Evolutionary conservation across 2,797 vertebrate genomes (phyloP).

Genomic region (Cyclura pinguis): DNA sequence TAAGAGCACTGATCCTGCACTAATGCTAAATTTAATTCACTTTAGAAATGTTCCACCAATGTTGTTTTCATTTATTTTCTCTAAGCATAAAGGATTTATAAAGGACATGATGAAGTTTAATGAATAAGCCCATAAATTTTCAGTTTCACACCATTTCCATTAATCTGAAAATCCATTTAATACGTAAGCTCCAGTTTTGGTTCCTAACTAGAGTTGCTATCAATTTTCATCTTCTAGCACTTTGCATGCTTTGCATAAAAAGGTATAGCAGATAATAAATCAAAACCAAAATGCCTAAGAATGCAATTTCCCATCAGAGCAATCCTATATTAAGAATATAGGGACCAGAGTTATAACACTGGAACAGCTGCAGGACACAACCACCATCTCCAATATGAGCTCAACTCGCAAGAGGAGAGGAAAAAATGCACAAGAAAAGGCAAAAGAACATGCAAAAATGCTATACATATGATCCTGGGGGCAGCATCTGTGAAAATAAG

Average conservation of each 20-base stretch:
- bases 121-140: constrained; percentile 51
- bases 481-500: not conserved
- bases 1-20: constrained; percentile 37
- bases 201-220: constrained; percentile 58
- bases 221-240: constrained; percentile 63
- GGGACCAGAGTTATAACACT: not conserved
- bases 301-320: constrained; percentile 60
- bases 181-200: constrained; percentile 56
- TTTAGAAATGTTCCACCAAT: constrained; percentile 45
- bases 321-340: not conserved
- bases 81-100: constrained; percentile 49
- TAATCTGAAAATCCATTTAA: constrained; percentile 63
- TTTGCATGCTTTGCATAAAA: constrained; percentile 56
- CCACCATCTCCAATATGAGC: not conserved
- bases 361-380: not conserved
- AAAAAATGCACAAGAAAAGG: not conserved
- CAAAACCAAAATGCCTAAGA: constrained; percentile 61
- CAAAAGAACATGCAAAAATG: not conserved
- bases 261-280: constrained; percentile 65
- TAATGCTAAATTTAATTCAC: constrained; percentile 47
- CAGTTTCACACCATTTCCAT: constrained; percentile 58
- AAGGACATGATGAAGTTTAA: constrained; percentile 49
- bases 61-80: constrained; percentile 48
- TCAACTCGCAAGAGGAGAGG: not conserved
- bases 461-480: not conserved